Conservation (phyloP, 37 sponge, comb jelly and placozoan species). For the Crambe crambe region DNA sequence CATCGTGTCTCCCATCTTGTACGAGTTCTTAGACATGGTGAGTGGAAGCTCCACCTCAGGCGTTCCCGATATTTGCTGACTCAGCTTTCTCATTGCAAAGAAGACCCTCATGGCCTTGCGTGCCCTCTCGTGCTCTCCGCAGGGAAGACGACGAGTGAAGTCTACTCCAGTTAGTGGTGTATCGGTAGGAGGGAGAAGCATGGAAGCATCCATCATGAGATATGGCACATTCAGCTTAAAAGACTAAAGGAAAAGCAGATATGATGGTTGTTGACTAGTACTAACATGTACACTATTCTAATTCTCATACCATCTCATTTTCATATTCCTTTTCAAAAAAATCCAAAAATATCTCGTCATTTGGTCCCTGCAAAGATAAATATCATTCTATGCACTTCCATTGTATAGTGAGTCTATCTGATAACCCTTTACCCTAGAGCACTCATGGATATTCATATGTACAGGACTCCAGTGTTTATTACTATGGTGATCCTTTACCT, state of each 20-base stretch:
- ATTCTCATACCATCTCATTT: constrained; percentile 57
- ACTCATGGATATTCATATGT: no score
- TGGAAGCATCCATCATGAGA: constrained; percentile 83
- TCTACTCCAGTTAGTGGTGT: constrained; percentile 94
- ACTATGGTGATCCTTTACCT: no score
- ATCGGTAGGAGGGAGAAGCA: constrained; percentile 90
- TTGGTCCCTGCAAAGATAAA: constrained; percentile 67
- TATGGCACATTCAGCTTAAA: constrained; percentile 47
- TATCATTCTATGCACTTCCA: no score
- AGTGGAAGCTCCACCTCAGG: constrained; percentile 75
- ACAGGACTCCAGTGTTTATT: no score
- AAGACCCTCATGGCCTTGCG: constrained; percentile 81
- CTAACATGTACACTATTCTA: background rate
- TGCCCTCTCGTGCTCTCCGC: constrained; percentile 75
- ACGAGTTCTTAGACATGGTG: constrained; percentile 41
- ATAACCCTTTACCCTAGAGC: no score
- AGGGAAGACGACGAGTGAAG: constrained; percentile 88
- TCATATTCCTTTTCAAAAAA: constrained; percentile 90
- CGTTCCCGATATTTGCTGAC: constrained; percentile 38
- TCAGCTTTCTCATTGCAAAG: constrained; percentile 65
- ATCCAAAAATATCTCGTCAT: constrained; percentile 88
- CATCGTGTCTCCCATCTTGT: constrained; percentile 52
- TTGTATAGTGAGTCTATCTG: no score
- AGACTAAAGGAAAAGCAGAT: constrained; percentile 1
- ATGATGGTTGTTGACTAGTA: background rate